Evolutionary conservation across 2,113 vertebrate genomes (phyloP), one percentile per base, ranked within the genome.

Genomic region (Oncorhynchus clarkii): DNA sequence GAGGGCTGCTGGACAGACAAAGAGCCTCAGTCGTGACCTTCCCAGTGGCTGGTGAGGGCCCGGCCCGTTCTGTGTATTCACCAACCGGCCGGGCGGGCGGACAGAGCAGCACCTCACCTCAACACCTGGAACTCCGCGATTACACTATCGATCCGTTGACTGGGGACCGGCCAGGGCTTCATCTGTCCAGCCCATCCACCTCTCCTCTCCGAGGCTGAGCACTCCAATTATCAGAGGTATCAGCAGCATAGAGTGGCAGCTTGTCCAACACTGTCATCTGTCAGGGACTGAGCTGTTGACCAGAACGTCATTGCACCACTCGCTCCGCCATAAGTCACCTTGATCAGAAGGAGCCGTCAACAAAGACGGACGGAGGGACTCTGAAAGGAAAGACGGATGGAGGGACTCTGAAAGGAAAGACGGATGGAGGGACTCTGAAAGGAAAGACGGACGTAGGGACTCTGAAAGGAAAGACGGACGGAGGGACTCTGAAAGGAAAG

Each of bases 221-320:
- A 89, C 89, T 93, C 90, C 91, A 92, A 91, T 93, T 93, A 93
- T 93, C 88, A 90, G 86, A 92, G 88, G 83, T 88, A 88, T 92
- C 89, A 88, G 83, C 83, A 87, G 77, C 83, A 67, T 71, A 82
- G 70, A 91, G 83, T 89, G 91, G 89, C 89, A 92, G 89, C 85
- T 88, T 87, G 88, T 91, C 90, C 89, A 85, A 82, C 89, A 85
- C 84, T 82, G 76, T 90, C 88, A 93, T 93, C 90, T 90, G 90
- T 93, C 90, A 92, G 82, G 80, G 84, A 88, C 89, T 86, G 84
- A 87, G 87, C 89, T 83, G 78, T 83, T 59, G 76, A 89, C 84
- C 22, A 57, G 76, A 76, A 77, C 78, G 78, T 87, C 85, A 83
- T 79, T 80, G 49, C 82, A 69, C 81, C 83, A 74, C 82, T 82